These are phyloP conservation scores for Ochotona princeps DNA, from an alignment of 2,113 vertebrate species.

Conservation along the genomic window DNA sequence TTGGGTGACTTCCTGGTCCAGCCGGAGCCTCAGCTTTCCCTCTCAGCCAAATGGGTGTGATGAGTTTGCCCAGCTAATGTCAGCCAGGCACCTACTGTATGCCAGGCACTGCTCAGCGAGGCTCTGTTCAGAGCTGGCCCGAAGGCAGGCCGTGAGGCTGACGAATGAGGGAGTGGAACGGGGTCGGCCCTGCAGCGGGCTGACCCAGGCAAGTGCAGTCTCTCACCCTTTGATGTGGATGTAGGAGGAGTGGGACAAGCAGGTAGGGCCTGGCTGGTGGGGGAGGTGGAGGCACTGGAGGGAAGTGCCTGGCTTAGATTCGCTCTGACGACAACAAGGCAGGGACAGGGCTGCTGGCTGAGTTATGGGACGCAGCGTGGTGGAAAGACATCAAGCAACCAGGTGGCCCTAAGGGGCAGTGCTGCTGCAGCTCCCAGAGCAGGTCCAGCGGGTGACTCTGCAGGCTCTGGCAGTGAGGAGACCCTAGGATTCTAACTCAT, in stretches of 20 bases:
- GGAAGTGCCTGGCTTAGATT: background rate
- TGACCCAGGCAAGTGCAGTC: background rate
- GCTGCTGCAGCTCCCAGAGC: no score
- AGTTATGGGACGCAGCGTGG: background rate
- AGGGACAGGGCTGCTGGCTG: background rate
- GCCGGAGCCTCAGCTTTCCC: slow-evolving; percentile 19
- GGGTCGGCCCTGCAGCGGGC: background rate
- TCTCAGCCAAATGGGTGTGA: background rate
- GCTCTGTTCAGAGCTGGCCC: background rate
- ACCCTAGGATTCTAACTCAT: no score
- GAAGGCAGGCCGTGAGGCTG: background rate
- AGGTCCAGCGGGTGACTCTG: no score
- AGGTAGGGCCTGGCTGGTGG: no score
- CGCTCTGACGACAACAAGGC: background rate
- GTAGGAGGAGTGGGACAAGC: background rate
- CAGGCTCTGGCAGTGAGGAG: no score
- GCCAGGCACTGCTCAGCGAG: background rate
- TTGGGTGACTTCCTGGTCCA: background rate
- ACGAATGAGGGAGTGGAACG: background rate
- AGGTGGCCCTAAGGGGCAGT: no score
- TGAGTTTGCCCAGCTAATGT: background rate
- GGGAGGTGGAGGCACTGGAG: background rate
- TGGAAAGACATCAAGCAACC: no score
- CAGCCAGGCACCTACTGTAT: background rate
- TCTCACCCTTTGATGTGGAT: background rate